Conservation (phyloP, 1,140 invertebrate species). For the Diachasma alloeum region DNA sequence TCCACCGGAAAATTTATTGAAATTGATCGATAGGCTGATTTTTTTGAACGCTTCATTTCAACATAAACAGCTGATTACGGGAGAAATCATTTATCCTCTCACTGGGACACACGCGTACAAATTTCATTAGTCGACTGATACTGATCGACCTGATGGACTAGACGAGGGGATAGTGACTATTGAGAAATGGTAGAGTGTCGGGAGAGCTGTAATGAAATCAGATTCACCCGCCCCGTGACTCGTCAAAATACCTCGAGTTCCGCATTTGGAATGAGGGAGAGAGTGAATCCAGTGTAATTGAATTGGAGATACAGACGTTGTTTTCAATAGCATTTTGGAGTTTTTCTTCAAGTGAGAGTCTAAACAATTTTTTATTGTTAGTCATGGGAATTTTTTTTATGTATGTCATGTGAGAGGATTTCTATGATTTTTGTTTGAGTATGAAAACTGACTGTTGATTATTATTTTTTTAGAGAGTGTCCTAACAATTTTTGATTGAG, state of each 20-base stretch:
- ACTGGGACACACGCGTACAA: constrained; percentile 11
- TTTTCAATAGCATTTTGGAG: background rate
- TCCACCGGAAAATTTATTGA: background rate
- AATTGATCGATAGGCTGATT: background rate
- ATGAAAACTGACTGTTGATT: too few species aligned
- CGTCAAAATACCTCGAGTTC: background rate
- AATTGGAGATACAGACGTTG: background rate
- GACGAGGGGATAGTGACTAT: constrained; percentile 25
- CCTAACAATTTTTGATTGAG: too few species aligned
- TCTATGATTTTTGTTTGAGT: too few species aligned
- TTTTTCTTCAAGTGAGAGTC: background rate
- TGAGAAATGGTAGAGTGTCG: constrained; percentile 24
- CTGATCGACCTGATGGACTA: constrained; percentile 18
- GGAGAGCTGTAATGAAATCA: background rate
- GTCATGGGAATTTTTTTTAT: too few species aligned
- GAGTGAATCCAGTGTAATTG: background rate
- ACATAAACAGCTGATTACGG: background rate
- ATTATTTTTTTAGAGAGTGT: too few species aligned
- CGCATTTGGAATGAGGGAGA: constrained; percentile 4
- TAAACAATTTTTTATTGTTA: too few species aligned
- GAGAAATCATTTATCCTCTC: background rate
- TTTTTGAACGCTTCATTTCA: background rate
- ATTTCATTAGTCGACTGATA: constrained; percentile 26
- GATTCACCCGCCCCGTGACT: background rate
- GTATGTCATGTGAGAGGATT: too few species aligned